phyloP scores from a whole-genome alignment of 2,888 invertebrate species.

The Calliopum simillimum region DNA sequence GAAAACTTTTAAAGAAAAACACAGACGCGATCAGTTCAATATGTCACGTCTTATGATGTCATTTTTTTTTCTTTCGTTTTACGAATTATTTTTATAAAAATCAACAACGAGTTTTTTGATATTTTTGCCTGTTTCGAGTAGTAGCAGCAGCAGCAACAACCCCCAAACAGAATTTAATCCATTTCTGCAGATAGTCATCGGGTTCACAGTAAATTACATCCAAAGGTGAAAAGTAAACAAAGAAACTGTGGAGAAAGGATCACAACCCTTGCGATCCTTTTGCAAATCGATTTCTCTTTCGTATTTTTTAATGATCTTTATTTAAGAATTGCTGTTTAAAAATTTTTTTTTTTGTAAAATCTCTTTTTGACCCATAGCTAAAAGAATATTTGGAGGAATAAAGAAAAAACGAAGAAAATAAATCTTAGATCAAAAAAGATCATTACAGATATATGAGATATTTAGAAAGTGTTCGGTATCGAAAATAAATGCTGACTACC shows the following conservation, averaged over 20 bases:
- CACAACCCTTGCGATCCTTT: conserved; percentile 54
- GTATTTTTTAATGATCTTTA: conserved; percentile 39
- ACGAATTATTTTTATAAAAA: conserved; percentile 44
- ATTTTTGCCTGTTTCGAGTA: neutral
- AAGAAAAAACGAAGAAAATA: conserved; percentile 5
- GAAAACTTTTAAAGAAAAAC: neutral
- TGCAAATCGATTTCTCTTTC: conserved; percentile 43
- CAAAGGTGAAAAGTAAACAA: conserved; percentile 63
- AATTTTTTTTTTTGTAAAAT: neutral
- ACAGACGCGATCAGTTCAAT: conserved; percentile 50
- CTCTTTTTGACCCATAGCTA: conserved; percentile 16
- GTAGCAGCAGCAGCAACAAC: too few species aligned
- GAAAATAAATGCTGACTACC: neutral
- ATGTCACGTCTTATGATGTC: conserved; percentile 64
- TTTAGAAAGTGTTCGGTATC: conserved; percentile 1
- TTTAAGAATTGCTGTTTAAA: conserved; percentile 20
- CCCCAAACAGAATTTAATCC: conserved; percentile 43
- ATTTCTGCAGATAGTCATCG: conserved; percentile 50
- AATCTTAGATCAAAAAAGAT: conserved; percentile 7
- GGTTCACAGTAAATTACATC: conserved; percentile 62
- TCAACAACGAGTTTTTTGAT: conserved; percentile 29
- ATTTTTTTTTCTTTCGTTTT: conserved; percentile 46
- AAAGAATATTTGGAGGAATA: neutral
- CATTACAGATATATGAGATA: conserved; percentile 10
- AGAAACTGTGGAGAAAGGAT: conserved; percentile 45